A percentile compares a stretch with the other conserved stretches of the same genome.
These are phyloP conservation scores for Strigamia crassipes DNA, from an alignment of 2,888 invertebrate genomes.

Conservation along the genomic window DNA sequence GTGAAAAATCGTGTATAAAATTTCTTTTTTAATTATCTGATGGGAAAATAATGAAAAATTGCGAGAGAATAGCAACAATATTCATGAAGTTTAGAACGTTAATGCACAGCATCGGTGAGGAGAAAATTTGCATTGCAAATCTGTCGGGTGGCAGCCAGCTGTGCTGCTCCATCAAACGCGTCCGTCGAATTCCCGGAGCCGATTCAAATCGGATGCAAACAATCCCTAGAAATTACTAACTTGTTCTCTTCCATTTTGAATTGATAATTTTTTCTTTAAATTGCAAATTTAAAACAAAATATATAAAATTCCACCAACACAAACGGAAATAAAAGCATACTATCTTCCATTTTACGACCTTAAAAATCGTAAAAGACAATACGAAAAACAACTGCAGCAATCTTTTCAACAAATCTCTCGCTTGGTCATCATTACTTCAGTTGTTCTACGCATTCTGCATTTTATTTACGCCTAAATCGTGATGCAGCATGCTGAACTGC, in stretches of 20 bases:
- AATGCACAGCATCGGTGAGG: background rate
- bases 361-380: too few relatives aligned
- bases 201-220: background rate
- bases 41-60: too few relatives aligned
- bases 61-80: background rate
- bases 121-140: slow-evolving; percentile 1
- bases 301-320: too few relatives aligned
- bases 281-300: too few relatives aligned
- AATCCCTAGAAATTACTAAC: too few relatives aligned
- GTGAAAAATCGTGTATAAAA: too few relatives aligned
- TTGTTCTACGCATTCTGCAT: too few relatives aligned
- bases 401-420: too few relatives aligned
- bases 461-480: background rate
- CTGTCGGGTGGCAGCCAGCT: background rate
- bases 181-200: background rate
- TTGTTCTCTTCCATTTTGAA: background rate
- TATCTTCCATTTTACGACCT: too few relatives aligned
- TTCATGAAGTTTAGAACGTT: background rate
- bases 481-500: background rate
- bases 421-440: too few relatives aligned
- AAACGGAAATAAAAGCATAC: too few relatives aligned
- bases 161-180: background rate
- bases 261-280: background rate
- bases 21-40: background rate
- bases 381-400: too few relatives aligned